Evolutionary conservation across 2,888 invertebrate genomes (phyloP).

Genomic region (Idaea aversata): DNA sequence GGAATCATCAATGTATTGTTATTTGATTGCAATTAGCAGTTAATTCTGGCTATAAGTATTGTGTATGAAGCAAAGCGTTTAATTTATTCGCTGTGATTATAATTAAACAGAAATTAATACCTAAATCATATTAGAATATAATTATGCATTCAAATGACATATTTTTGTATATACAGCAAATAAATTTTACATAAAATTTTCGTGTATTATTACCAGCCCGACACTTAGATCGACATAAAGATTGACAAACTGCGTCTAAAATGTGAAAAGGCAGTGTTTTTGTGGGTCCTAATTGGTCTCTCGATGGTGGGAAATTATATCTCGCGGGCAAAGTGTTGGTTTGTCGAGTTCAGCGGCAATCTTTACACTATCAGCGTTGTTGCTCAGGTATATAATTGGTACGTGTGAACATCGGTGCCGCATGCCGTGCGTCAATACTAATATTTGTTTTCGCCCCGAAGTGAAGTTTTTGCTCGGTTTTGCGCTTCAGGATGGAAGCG

Average conservation of each 20-base stretch:
- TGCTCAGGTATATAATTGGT: constrained; percentile 45
- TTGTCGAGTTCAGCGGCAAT: constrained; percentile 52
- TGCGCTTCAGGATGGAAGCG: constrained; percentile 36
- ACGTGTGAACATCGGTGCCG: constrained; percentile 49
- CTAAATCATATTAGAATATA: constrained; percentile 33
- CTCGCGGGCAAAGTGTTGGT: constrained; percentile 49
- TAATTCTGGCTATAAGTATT: constrained; percentile 10
- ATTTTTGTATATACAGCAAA: constrained; percentile 63
- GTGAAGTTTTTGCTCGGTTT: constrained; percentile 42
- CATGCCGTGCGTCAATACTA: constrained; percentile 50
- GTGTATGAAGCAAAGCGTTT: constrained; percentile 14
- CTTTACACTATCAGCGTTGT: constrained; percentile 54
- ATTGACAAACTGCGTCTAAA: constrained; percentile 34
- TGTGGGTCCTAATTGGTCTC: constrained; percentile 48
- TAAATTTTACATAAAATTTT: constrained; percentile 47
- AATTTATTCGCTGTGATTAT: constrained; percentile 45
- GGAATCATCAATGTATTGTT: constrained; percentile 7
- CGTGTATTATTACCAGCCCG: constrained; percentile 26
- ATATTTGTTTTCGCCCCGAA: constrained; percentile 73
- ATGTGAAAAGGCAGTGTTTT: constrained; percentile 39
- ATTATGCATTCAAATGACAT: constrained; percentile 40
- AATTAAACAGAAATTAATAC: constrained; percentile 25
- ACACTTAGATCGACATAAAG: constrained; percentile 29
- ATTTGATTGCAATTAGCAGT: constrained; percentile 2
- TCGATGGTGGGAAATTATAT: constrained; percentile 57